Base-by-base conservation (phyloP, 2,888 invertebrate species). In the Acanthosepion esculentum region DNA sequence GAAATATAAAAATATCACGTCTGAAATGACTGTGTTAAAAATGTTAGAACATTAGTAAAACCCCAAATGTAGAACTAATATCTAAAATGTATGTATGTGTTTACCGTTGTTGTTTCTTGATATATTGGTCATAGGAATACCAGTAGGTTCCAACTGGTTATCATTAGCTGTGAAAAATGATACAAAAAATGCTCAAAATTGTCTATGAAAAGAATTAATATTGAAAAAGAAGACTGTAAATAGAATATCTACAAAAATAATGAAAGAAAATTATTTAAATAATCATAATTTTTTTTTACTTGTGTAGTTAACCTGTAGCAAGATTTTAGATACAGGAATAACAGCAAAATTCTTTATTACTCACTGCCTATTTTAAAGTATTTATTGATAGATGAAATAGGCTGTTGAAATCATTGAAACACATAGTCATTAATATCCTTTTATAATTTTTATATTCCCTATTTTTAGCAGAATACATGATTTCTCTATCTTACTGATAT, bases 171-270 rank as follows among this genome's bases (percentile, higher is more conserved):
- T 93, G 93, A 50, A 93, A n/a, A 93, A 93, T 53, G 53, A 93
- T n/a, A 92, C 41, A 48, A 93, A 53, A 93, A 93, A 12, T 10
- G n/a, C 78, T 78, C 78, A n/a, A 78, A 78, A 78, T 78, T 78
- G 78, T 78, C 78, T 78, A 33, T 78, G 91, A 94, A 91, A 29
- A 95, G 94, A 94, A 48, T 64, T 91, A 94, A n/a, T 53, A 78
- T 94, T 93, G n/a, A 55, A 55, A 92, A 33, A 50, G 10, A 29
- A 50, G 10, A 50, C 33, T 50, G 29, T 92, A 50, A n/a, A n/a
- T 53, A 92, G 50, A 48, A 48, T 29, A 48, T 50, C 92, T n/a
- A 48, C 26, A 48, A 94, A 94, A 92, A 55, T 55, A 55, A 55
- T 78, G 95, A 53, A n/a, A 59, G 7, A 26, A 41, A 50, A 48